Evolutionary conservation across 2,797 vertebrate genomes (phyloP), one percentile per base, ranked within the genome.

Genomic region (Tarsius wallacei): DNA sequence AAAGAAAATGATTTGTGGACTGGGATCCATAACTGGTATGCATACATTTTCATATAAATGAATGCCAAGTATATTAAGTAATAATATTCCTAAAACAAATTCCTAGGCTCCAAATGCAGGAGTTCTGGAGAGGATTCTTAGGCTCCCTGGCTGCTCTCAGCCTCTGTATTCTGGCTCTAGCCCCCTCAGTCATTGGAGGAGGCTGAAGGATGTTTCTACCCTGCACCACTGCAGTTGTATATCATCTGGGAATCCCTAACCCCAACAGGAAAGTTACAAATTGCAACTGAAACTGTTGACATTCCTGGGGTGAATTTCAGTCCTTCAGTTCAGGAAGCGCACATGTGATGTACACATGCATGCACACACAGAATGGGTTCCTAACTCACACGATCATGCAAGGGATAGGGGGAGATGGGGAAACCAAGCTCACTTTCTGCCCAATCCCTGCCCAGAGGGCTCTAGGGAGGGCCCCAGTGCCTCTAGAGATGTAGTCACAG

Each of bases 291-390:
- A 90, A 76, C 21, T 87, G 31, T 59, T 55, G 31, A 57, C 2
- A 6, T 87, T 83, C 76, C 70, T 84, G 76, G 71, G 70, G 90
- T 93, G 51, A 87, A 83, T 33, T 31, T 88, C 74, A 63, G 42
- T 95, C 78, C 49, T 93, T 94, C 33, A 22, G 36, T 14, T 66
- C 49, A 63, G 71, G 36, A 28, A 86, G 74, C 85, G 94, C 59
- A 87, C 5, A 0, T 22, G 6, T 24, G 57, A 16, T 4, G 12
- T 22, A 19, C 6, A 26, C 5, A 8, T 5, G 2, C 5, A 31
- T 16, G 17, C 36, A 33, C 49, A 42, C 14, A 68, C 0, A 13
- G 15, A 70, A 33, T 68, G 26, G 76, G n/a, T 57, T 96, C 80
- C 55, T 59, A 83, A 57, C 12, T 49, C 57, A 49, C n/a, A 83